Percentiles rank a stretch among this genome's conserved stretches.
Conservation (phyloP, 2,797 vertebrate genomes). For the Phoxinus dragarum region DNA sequence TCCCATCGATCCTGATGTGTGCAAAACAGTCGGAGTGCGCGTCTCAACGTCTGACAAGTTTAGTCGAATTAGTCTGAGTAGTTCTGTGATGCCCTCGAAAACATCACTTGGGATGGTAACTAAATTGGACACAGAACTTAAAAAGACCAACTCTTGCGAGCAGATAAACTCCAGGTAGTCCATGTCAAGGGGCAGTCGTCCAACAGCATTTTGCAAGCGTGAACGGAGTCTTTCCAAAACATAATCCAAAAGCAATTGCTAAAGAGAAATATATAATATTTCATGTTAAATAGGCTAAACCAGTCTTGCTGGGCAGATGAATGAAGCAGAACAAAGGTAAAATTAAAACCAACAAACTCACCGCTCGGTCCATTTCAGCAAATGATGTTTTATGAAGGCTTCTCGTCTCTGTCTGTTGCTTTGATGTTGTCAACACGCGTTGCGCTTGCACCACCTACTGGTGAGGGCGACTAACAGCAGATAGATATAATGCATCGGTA, state of each 20-base stretch:
- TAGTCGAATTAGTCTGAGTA: background rate
- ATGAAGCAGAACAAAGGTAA: background rate
- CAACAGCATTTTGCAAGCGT: conserved; percentile 3
- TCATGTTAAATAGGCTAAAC: background rate
- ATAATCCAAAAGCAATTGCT: conserved; percentile 10
- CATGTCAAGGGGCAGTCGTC: background rate
- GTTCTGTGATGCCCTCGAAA: background rate
- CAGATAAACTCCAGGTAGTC: conserved; percentile 23
- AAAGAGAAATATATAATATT: conserved; percentile 1
- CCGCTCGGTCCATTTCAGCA: background rate
- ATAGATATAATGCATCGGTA: no score
- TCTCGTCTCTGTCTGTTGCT: background rate
- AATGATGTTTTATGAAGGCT: background rate
- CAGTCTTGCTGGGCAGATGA: background rate
- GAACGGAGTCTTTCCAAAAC: conserved; percentile 21
- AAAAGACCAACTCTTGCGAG: conserved; percentile 7
- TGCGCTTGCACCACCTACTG: no score
- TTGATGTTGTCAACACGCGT: no score
- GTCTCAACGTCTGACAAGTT: background rate
- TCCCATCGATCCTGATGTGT: background rate
- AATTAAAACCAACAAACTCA: background rate
- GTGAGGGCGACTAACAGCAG: no score
- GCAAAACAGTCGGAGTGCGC: background rate
- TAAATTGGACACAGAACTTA: background rate
- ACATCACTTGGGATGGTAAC: background rate